phyloP scores from a whole-genome alignment of 2,888 invertebrate species.

The Eupithecia pulchellata region DNA sequence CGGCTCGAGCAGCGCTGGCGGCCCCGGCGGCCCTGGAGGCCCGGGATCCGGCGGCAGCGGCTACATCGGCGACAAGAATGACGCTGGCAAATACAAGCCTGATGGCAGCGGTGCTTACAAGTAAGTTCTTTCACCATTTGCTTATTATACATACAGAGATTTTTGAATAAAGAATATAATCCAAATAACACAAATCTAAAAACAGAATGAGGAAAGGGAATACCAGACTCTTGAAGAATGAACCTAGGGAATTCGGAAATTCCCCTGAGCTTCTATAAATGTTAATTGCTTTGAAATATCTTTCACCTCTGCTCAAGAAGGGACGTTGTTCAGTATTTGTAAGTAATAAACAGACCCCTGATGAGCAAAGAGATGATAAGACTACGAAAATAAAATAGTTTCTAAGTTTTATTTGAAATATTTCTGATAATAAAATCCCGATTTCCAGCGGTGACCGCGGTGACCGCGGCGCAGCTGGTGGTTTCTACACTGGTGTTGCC shows the following conservation, averaged over 20 bases:
- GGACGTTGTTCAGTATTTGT: background rate
- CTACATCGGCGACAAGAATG: conserved; percentile 54
- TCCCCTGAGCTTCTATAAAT: background rate
- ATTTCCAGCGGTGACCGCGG: conserved; percentile 44
- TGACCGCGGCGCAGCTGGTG: conserved; percentile 57
- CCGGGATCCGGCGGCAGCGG: conserved; percentile 52
- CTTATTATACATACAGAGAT: background rate
- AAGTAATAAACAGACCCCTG: background rate
- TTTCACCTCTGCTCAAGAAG: background rate
- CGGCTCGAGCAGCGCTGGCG: conserved; percentile 57
- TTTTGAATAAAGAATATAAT: background rate
- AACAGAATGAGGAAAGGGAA: background rate
- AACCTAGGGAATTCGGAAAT: background rate
- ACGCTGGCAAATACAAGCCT: conserved; percentile 55
- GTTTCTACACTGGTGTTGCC: conserved; percentile 51
- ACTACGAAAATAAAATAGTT: background rate
- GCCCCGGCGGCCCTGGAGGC: conserved; percentile 53
- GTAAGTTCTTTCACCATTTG: conserved; percentile 43
- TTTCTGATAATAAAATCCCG: background rate
- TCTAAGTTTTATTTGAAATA: background rate
- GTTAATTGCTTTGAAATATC: background rate
- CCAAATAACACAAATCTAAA: background rate
- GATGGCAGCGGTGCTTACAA: conserved; percentile 51
- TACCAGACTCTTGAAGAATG: background rate
- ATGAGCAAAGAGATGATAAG: too few species aligned